These are phyloP conservation scores for Bucco capensis DNA, from an alignment of 2,113 vertebrate species.

Conservation along the genomic window DNA sequence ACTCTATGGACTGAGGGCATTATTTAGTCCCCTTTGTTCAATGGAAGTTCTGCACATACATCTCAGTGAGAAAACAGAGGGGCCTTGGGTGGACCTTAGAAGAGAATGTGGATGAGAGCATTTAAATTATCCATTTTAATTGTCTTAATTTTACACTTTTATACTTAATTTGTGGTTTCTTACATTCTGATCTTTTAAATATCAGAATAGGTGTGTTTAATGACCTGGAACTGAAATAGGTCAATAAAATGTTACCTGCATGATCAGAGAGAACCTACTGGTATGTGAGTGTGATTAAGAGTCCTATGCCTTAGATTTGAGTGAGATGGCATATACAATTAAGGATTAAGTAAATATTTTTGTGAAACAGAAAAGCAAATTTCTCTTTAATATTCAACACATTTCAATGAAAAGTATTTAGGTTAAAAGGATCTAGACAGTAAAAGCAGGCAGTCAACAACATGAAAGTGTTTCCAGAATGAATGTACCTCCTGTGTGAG, in stretches of 20 bases:
- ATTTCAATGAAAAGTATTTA: background rate
- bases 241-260: slow-evolving; percentile 24
- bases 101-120: background rate
- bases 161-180: background rate
- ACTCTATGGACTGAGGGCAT: background rate
- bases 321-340: background rate
- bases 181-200: background rate
- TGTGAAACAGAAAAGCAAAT: background rate
- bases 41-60: background rate
- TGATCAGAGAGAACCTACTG: background rate
- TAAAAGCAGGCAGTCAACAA: background rate
- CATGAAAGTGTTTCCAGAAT: background rate
- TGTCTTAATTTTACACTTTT: background rate
- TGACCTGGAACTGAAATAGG: slow-evolving; percentile 7
- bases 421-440: background rate
- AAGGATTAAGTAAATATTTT: background rate
- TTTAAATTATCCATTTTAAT: background rate
- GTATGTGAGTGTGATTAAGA: background rate
- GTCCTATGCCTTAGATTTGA: background rate
- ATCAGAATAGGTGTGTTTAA: slow-evolving; percentile 14
- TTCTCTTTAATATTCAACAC: background rate
- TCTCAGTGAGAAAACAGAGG: background rate
- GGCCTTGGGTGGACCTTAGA: background rate
- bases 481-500: background rate
- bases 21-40: background rate